A percentile compares a stretch with the other conserved stretches of the same genome.
Evolutionary conservation across 2,797 vertebrate genomes (phyloP).

Genomic region (Tauraco hartlaubi): DNA sequence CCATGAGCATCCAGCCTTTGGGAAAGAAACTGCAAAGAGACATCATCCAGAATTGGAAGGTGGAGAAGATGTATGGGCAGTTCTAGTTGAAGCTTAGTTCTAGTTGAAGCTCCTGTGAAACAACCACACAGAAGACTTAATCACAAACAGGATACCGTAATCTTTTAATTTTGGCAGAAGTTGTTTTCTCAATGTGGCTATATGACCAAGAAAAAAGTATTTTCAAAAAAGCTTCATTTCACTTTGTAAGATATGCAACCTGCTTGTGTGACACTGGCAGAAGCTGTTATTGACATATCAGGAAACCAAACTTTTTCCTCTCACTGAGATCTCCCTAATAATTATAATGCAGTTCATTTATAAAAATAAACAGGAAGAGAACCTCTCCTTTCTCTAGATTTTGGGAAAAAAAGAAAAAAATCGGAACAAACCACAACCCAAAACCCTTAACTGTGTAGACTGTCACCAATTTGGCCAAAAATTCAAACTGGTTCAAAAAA

Average conservation of each 20-base stretch:
- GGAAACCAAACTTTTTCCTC: background rate
- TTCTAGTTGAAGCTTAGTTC: too few relatives aligned
- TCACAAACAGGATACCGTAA: background rate
- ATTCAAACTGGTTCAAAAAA: background rate
- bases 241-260: background rate
- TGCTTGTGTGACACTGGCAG: background rate
- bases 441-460: background rate
- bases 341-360: background rate
- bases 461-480: background rate
- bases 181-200: background rate
- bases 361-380: background rate
- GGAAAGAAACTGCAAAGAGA: background rate
- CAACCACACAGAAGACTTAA: background rate
- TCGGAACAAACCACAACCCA: background rate
- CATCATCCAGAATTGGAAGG: background rate
- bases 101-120: accelerated
- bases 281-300: background rate
- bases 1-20: background rate
- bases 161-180: background rate
- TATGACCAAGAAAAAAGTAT: background rate
- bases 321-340: background rate
- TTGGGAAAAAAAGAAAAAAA: accelerated
- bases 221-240: background rate
- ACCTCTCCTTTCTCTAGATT: background rate
- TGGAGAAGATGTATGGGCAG: background rate